phyloP scores from a whole-genome alignment of 2,888 invertebrate species.

The Iselma pallidipennis region DNA sequence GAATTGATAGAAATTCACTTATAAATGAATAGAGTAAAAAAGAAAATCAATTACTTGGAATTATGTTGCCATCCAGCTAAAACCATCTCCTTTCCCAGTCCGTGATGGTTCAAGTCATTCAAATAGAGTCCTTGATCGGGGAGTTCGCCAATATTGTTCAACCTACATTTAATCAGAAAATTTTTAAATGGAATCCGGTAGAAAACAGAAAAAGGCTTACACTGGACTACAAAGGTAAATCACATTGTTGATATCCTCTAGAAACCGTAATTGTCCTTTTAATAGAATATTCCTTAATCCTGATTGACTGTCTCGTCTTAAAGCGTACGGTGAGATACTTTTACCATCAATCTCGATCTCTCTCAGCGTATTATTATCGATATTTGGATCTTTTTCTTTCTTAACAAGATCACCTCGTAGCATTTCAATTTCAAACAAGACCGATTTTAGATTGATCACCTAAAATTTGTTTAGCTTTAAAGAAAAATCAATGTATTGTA shows the following conservation, averaged over 20 bases:
- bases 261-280: slow-evolving; percentile 83
- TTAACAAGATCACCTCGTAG: slow-evolving; percentile 57
- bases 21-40: too few species aligned
- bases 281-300: slow-evolving; percentile 74
- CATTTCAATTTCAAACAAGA: slow-evolving; percentile 84
- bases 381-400: slow-evolving; percentile 12
- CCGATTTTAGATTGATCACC: slow-evolving; percentile 78
- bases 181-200: neutral
- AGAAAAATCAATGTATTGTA: too few species aligned
- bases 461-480: slow-evolving; percentile 54
- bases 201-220: slow-evolving; percentile 61
- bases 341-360: slow-evolving; percentile 47
- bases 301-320: slow-evolving; percentile 56
- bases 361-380: slow-evolving; percentile 23
- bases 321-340: slow-evolving; percentile 49
- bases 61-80: slow-evolving; percentile 85
- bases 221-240: slow-evolving; percentile 88
- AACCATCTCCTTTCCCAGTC: slow-evolving; percentile 80
- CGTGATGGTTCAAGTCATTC: slow-evolving; percentile 84
- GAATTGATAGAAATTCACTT: neutral
- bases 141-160: slow-evolving; percentile 83
- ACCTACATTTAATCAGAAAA: slow-evolving; percentile 61
- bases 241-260: slow-evolving; percentile 78
- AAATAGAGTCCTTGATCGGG: slow-evolving; percentile 77
- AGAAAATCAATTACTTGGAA: slow-evolving; percentile 61